Percentiles rank a stretch among this genome's conserved stretches.
Evolutionary conservation across 2,797 vertebrate species (phyloP).

Genomic region (Carcharodon carcharias): DNA sequence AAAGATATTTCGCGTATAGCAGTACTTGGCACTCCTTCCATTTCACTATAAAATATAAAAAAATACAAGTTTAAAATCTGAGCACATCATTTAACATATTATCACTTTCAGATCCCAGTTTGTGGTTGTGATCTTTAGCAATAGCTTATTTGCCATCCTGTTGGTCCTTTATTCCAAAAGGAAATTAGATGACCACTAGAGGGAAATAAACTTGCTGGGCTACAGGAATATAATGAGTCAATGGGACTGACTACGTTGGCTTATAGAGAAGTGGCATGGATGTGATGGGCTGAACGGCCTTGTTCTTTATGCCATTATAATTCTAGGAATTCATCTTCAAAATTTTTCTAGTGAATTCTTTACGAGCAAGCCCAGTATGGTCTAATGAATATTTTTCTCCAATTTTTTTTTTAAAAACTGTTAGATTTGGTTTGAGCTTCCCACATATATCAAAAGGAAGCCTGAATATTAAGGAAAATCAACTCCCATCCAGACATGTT

Average conservation of each 20-base stretch:
- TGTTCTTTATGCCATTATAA: too few species aligned
- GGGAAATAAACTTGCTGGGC: too few species aligned
- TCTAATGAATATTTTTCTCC: background rate
- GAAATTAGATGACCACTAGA: background rate
- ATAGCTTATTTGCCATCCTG: background rate
- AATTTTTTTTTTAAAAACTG: background rate
- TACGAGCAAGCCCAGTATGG: background rate
- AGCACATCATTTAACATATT: background rate
- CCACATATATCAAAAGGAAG: background rate
- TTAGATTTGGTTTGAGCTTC: background rate
- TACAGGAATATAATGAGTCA: too few species aligned
- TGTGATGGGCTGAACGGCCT: too few species aligned
- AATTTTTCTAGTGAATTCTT: background rate
- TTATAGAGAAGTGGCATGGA: too few species aligned
- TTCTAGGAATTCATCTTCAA: background rate
- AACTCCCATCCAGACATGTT: background rate
- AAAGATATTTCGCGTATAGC: constrained; percentile 40
- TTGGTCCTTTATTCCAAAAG: background rate
- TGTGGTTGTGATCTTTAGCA: background rate
- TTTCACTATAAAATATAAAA: constrained; percentile 29
- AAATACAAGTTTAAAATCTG: background rate
- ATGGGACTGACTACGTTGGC: too few species aligned
- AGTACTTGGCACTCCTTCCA: constrained; percentile 40
- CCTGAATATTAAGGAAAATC: background rate
- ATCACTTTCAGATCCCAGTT: background rate